Evolutionary conservation across 1,140 invertebrate genomes (phyloP).

Genomic region (Thalassaphorura encarpata): DNA sequence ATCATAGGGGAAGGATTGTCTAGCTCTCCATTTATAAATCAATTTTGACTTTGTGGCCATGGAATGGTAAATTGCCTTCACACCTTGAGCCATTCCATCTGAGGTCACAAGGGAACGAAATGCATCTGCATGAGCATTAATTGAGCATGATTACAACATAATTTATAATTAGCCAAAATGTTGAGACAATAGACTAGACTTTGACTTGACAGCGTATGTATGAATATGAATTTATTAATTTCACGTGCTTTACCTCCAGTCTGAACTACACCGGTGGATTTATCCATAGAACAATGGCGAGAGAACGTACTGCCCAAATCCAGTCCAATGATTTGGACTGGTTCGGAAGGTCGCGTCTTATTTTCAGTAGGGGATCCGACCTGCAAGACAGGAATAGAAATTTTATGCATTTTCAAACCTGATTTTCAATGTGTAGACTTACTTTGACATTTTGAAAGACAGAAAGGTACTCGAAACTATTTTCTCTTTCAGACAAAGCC

Average conservation of each 20-base stretch:
- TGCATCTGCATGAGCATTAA: neutral
- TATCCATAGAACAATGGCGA: neutral
- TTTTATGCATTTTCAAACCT: neutral
- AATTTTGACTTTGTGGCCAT: conserved; percentile 1
- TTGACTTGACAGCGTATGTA: too few relatives aligned
- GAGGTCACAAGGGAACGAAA: neutral
- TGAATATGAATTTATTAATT: too few relatives aligned
- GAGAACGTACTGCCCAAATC: neutral
- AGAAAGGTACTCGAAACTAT: conserved; percentile 31
- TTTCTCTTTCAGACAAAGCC: conserved; percentile 18
- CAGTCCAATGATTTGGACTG: neutral
- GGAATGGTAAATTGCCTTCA: neutral
- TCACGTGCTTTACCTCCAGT: neutral
- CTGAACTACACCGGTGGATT: neutral
- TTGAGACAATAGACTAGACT: too few relatives aligned
- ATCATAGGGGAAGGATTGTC: neutral
- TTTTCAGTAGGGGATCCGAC: too few relatives aligned
- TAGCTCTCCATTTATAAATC: conserved; percentile 6
- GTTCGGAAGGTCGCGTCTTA: neutral
- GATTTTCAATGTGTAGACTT: neutral
- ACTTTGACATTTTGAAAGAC: conserved; percentile 28
- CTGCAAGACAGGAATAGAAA: neutral
- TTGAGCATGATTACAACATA: too few relatives aligned
- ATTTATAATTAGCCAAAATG: too few relatives aligned
- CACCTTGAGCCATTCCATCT: neutral